These are phyloP conservation scores for Alviniconcha strummeri DNA, from an alignment of 2,888 invertebrate species.

Conservation along the genomic window DNA sequence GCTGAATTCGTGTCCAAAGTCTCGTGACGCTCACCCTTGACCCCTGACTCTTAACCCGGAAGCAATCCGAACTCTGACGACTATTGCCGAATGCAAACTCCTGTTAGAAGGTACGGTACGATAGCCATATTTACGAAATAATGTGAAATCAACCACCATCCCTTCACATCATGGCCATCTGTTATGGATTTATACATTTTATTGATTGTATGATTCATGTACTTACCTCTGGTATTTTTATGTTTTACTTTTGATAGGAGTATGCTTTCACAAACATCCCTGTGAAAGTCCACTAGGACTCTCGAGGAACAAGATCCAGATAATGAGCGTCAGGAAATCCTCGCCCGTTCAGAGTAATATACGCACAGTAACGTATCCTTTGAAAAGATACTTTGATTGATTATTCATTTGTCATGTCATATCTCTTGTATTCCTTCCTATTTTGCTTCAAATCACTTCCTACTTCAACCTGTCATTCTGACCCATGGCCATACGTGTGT, in stretches of 20 bases:
- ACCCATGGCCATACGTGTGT: too few relatives aligned
- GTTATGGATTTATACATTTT: neutral
- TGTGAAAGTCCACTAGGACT: slow-evolving; percentile 44
- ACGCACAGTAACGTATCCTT: slow-evolving; percentile 21
- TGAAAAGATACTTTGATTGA: neutral
- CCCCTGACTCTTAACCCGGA: slow-evolving; percentile 45
- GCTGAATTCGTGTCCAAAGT: too few relatives aligned
- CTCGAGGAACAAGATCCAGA: slow-evolving; percentile 12
- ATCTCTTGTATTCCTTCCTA: too few relatives aligned
- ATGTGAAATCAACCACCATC: slow-evolving; percentile 62
- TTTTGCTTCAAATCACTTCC: too few relatives aligned
- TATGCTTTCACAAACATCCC: slow-evolving; percentile 70
- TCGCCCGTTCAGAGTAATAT: slow-evolving; percentile 23
- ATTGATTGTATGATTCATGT: neutral
- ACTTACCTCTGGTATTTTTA: slow-evolving; percentile 35
- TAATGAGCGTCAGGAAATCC: slow-evolving; percentile 25
- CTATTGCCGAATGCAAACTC: slow-evolving; percentile 54
- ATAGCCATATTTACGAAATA: slow-evolving; percentile 64
- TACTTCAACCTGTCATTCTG: too few relatives aligned
- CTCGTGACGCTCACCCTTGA: too few relatives aligned
- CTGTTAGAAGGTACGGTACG: slow-evolving; percentile 64
- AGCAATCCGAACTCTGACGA: slow-evolving; percentile 51
- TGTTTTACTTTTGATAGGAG: slow-evolving; percentile 62
- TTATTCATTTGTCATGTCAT: neutral
- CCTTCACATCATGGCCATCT: slow-evolving; percentile 27